A percentile compares a stretch with the other conserved stretches of the same genome.
phyloP scores from a whole-genome alignment of 2,113 vertebrate species.

The Hypomesus transpacificus region DNA sequence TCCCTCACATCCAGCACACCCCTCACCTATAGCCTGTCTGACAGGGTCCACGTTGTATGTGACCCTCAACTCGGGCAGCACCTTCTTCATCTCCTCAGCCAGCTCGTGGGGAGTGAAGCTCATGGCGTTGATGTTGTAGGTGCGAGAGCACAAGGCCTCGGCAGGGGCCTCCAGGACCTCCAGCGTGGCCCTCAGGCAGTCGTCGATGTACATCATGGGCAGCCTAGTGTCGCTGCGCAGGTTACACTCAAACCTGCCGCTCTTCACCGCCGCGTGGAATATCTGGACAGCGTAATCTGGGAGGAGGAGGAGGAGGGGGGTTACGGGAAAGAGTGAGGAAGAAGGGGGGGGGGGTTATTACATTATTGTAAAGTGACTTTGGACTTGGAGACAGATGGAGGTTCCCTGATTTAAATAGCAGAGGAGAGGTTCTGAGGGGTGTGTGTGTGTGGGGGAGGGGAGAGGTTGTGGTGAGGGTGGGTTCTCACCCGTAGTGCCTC shows the following conservation, averaged over 20 bases:
- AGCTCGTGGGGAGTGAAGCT: constrained; percentile 92
- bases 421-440: constrained; percentile 19
- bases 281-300: constrained; percentile 69
- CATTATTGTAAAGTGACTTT: too few species aligned
- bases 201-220: constrained; percentile 97
- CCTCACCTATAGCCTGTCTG: constrained; percentile 87
- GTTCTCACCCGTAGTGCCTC: constrained; percentile 88
- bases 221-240: constrained; percentile 79
- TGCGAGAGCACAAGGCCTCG: constrained; percentile 84
- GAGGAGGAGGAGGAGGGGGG: neutral
- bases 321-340: neutral
- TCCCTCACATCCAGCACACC: too few species aligned
- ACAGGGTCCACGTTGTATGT: constrained; percentile 80
- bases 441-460: neutral
- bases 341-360: neutral
- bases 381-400: too few species aligned
- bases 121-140: constrained; percentile 95
- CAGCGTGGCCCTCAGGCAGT: constrained; percentile 89
- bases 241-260: constrained; percentile 87
- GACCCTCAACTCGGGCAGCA: constrained; percentile 84
- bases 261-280: constrained; percentile 88
- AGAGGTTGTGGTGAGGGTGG: neutral
- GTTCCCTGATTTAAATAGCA: neutral
- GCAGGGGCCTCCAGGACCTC: constrained; percentile 87
- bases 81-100: constrained; percentile 82